Conservation (phyloP, 2,113 vertebrate species). For the Seriola dumerili region DNA sequence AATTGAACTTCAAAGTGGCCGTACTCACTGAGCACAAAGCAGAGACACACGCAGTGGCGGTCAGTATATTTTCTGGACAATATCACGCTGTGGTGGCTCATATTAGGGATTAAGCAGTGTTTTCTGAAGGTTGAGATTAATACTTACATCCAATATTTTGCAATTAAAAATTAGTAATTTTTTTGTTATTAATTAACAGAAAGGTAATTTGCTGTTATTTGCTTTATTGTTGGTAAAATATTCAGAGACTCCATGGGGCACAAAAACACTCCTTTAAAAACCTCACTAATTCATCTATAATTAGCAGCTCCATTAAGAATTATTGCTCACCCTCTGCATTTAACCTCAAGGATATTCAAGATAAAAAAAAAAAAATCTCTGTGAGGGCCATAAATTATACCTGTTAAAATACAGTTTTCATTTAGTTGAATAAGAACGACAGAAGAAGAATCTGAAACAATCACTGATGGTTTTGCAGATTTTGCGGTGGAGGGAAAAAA, state of each 20-base stretch:
- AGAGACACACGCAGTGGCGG: slow-evolving; percentile 5
- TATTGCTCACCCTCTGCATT: slow-evolving; percentile 17
- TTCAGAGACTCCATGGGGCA: background rate
- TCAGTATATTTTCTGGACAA: slow-evolving; percentile 67
- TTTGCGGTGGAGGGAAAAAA: background rate
- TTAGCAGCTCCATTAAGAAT: slow-evolving; percentile 48
- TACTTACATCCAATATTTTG: background rate
- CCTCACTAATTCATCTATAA: slow-evolving; percentile 18
- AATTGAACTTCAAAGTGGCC: slow-evolving; percentile 82
- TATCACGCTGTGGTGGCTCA: slow-evolving; percentile 48
- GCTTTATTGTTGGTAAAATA: slow-evolving; percentile 10
- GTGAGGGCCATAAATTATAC: slow-evolving; percentile 7
- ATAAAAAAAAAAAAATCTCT: background rate
- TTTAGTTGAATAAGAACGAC: background rate
- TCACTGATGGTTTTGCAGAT: background rate
- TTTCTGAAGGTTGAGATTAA: background rate
- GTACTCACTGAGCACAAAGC: slow-evolving; percentile 77
- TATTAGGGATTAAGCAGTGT: background rate
- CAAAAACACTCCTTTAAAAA: slow-evolving; percentile 29
- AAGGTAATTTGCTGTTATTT: background rate
- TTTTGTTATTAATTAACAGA: background rate
- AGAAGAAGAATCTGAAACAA: background rate
- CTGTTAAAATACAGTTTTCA: background rate
- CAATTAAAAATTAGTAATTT: background rate
- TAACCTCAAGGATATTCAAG: slow-evolving; percentile 9